These are phyloP conservation scores for Lissonota sp. DNA, from an alignment of 2,888 invertebrate genomes.

Conservation along the genomic window DNA sequence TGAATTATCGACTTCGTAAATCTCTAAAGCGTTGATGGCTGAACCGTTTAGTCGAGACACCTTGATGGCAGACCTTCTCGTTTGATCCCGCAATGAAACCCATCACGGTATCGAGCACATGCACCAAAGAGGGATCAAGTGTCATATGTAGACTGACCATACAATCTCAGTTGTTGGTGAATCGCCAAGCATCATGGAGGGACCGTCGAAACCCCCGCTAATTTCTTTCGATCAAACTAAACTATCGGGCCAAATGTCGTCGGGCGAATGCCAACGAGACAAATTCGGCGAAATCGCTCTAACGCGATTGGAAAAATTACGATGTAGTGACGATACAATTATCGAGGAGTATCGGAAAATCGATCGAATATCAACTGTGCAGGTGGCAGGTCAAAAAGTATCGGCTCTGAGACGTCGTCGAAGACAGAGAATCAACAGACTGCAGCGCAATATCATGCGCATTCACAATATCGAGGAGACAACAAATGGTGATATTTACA, in stretches of 20 bases:
- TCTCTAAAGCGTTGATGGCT: conserved; percentile 3
- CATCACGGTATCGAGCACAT: neutral
- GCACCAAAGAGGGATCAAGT: conserved; percentile 38
- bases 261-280: no score
- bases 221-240: neutral
- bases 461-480: neutral
- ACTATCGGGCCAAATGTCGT: no score
- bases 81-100: conserved; percentile 8
- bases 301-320: conserved; percentile 41
- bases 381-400: conserved; percentile 15
- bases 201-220: conserved; percentile 9
- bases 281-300: neutral
- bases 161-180: conserved; percentile 55
- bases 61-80: conserved; percentile 5
- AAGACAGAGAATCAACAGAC: conserved; percentile 29
- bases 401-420: conserved; percentile 25
- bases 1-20: no score
- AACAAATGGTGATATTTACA: conserved; percentile 28
- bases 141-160: conserved; percentile 47
- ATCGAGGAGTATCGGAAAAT: conserved; percentile 27
- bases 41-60: neutral
- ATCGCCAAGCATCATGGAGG: conserved; percentile 54
- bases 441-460: conserved; percentile 13
- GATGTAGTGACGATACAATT: conserved; percentile 33
- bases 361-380: conserved; percentile 21